Base-by-base conservation (phyloP, 2,888 invertebrate genomes). In the Caradrina clavipalpis region DNA sequence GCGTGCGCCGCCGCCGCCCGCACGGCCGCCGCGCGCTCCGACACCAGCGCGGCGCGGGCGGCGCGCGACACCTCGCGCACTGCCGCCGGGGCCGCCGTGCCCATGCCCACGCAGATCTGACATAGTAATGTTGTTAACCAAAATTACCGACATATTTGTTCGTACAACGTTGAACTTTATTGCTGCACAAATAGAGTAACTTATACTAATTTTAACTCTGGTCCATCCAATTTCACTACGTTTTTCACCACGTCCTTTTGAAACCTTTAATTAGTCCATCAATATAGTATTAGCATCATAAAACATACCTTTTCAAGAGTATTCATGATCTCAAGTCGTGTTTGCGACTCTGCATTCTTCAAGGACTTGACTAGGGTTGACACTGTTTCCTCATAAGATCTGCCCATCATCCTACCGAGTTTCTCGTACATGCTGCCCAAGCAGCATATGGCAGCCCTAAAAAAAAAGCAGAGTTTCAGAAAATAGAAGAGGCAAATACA, bases 301-400 rank as follows among this genome's bases (percentile, higher is more conserved):
- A 31, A 51, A 53, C 68, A 11, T 1, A 99, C 98, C 97, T 99
- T 99, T 92, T 99, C 99, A 83, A 99, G 96, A 0, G 99, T 99
- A 76, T 98, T 97, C 98, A 99, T 99, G 72, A 99, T 99, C 96
- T 99, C 99, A 83, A 99, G 98, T 80, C 99, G 97, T 0, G 98
- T 98, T 93, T 99, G 99, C 0, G 99, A 99, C 96, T 99, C 99
- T 0, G 98, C 99, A 93, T 98, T 99, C 88, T 98, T 97, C 71
- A 99, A 95, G 1, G 98, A 98, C 86, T 98, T 98, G 68, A 99
- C 97, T 31, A 99, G 96, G 63, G 99, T 98, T 84, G 98, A 98
- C 42, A 99, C 98, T 0, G 99, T 99, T 89, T 99, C 99, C 92
- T 99, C 99, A 89, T 99, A 99, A 0, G 99, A 99, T 77, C 99